A percentile compares a stretch with the other conserved stretches of the same genome.
phyloP scores from a whole-genome alignment of 1,140 invertebrate species.

The Oreohelix idahoensis region DNA sequence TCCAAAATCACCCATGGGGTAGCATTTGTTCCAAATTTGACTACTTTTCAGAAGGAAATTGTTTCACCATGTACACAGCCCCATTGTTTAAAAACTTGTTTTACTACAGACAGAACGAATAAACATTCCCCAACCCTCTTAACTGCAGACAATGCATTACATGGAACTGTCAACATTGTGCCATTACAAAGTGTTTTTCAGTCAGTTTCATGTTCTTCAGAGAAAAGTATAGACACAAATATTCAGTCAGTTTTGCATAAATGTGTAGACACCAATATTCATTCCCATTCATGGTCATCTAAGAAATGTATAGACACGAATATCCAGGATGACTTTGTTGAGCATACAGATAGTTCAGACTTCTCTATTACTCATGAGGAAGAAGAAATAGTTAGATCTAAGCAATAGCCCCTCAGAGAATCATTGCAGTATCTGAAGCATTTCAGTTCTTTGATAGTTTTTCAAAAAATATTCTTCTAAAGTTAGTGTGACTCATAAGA shows the following conservation, averaged over 20 bases:
- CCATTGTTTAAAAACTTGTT: not conserved
- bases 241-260: not conserved
- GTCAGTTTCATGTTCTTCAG: not conserved
- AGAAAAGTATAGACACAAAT: not conserved
- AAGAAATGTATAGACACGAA: not conserved
- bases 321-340: not conserved
- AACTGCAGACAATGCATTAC: not conserved
- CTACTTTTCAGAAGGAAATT: not conserved
- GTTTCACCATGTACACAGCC: not conserved
- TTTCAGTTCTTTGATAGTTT: no score
- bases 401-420: not conserved
- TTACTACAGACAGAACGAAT: not conserved
- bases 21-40: not conserved
- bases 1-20: not conserved
- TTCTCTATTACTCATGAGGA: not conserved
- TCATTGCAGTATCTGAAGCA: no score
- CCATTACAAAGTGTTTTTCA: not conserved
- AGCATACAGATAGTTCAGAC: not conserved
- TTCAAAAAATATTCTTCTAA: no score
- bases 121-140: not conserved
- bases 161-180: not conserved
- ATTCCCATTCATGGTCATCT: not conserved
- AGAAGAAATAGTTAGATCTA: not conserved
- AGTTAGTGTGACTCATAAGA: no score
- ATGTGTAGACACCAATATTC: not conserved